Evolutionary conservation across 2,113 vertebrate species (phyloP).

Genomic region (Cranoglanis bouderius): DNA sequence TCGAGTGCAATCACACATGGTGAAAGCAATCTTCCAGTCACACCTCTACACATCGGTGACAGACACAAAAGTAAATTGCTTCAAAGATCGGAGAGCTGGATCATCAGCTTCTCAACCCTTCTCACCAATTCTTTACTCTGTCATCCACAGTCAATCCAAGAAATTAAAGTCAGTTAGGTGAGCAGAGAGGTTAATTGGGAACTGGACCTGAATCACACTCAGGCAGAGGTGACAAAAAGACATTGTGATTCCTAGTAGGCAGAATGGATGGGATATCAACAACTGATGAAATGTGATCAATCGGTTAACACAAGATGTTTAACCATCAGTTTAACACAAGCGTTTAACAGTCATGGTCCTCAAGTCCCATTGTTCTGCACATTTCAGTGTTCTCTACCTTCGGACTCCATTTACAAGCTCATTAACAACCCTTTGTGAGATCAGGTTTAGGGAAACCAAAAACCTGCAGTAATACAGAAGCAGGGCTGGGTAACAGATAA

Average conservation of each 20-base stretch:
- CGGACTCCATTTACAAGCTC: background rate
- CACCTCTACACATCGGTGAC: conserved; percentile 53
- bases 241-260: background rate
- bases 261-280: background rate
- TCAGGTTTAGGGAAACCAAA: background rate
- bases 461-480: background rate
- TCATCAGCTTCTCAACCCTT: conserved; percentile 36
- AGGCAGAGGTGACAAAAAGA: conserved; percentile 11
- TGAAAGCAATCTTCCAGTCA: conserved; percentile 50
- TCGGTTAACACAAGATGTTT: background rate
- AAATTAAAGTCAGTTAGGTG: conserved; percentile 42
- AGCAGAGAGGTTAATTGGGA: conserved; percentile 47
- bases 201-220: conserved; percentile 29
- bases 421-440: background rate
- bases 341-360: background rate
- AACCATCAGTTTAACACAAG: background rate
- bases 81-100: conserved; percentile 46
- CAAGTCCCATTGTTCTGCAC: background rate
- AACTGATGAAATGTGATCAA: background rate
- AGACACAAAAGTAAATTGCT: conserved; percentile 56
- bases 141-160: conserved; percentile 36
- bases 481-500: background rate
- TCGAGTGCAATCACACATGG: conserved; percentile 43
- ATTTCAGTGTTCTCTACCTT: background rate
- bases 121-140: conserved; percentile 32